A percentile compares a stretch with the other conserved stretches of the same genome.
These are phyloP conservation scores for Scolopax mira DNA, from an alignment of 2,113 vertebrate species.

Conservation along the genomic window DNA sequence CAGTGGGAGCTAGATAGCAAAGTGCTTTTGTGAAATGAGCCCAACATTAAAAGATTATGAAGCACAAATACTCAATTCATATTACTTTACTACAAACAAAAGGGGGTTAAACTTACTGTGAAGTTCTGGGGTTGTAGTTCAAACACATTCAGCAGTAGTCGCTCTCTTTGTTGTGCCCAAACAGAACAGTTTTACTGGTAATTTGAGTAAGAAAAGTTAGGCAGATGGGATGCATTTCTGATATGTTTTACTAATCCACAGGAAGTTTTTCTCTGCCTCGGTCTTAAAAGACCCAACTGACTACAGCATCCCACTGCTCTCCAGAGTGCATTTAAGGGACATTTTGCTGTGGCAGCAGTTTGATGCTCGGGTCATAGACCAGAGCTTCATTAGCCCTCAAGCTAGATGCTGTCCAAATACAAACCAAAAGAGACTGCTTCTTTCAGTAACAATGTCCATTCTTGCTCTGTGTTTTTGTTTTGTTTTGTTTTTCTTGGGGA, in stretches of 20 bases:
- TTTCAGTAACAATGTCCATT: neutral
- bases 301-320: neutral
- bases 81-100: neutral
- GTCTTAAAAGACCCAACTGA: neutral
- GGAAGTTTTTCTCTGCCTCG: neutral
- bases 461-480: neutral
- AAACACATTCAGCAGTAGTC: neutral
- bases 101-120: neutral
- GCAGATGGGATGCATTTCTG: neutral
- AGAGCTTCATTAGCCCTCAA: neutral
- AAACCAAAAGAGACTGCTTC: neutral
- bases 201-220: neutral
- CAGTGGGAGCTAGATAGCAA: neutral
- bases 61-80: neutral
- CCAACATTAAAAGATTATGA: neutral
- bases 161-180: neutral
- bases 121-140: neutral
- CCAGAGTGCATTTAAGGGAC: conserved; percentile 16
- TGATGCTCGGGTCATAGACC: neutral
- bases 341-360: conserved; percentile 40
- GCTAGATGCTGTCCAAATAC: conserved; percentile 10
- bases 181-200: neutral
- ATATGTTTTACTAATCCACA: neutral
- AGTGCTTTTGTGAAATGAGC: conserved; percentile 4
- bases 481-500: neutral